These are phyloP conservation scores for Tupiocoris notatus DNA, from an alignment of 2,888 invertebrate genomes.

Conservation along the genomic window DNA sequence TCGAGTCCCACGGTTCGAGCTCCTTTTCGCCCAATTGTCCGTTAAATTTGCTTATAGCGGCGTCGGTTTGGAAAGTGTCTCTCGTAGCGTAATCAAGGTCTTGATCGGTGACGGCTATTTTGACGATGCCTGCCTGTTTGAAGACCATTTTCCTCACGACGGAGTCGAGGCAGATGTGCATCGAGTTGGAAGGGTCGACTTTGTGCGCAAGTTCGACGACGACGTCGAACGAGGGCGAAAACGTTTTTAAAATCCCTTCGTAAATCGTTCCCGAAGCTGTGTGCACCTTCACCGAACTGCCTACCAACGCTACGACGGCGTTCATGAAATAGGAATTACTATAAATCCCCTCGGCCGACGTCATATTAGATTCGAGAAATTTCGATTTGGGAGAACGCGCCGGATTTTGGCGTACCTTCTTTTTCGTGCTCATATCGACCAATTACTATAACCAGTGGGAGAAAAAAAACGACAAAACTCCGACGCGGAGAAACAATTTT, in stretches of 20 bases:
- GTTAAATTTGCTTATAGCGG: slow-evolving; percentile 76
- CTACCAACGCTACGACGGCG: slow-evolving; percentile 80
- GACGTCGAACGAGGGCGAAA: slow-evolving; percentile 83
- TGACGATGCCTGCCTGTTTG: slow-evolving; percentile 78
- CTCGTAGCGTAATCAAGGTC: slow-evolving; percentile 82
- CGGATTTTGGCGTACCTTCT: slow-evolving; percentile 78
- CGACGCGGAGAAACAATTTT: no score
- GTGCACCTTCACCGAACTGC: slow-evolving; percentile 73
- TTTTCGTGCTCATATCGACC: slow-evolving; percentile 68
- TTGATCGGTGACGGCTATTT: slow-evolving; percentile 76
- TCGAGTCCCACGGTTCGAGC: slow-evolving; percentile 84
- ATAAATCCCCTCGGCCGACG: slow-evolving; percentile 80
- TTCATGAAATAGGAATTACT: slow-evolving; percentile 88
- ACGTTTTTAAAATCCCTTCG: slow-evolving; percentile 88
- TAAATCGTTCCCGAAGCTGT: slow-evolving; percentile 80
- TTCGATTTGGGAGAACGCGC: slow-evolving; percentile 69
- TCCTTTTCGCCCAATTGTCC: slow-evolving; percentile 75
- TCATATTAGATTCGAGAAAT: slow-evolving; percentile 56
- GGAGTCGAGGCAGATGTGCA: slow-evolving; percentile 65
- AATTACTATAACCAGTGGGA: not conserved
- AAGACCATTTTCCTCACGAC: slow-evolving; percentile 79
- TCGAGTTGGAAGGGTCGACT: slow-evolving; percentile 63
- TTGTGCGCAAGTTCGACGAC: slow-evolving; percentile 85
- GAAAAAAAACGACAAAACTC: no score
- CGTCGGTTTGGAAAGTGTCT: slow-evolving; percentile 50